Evolutionary conservation across 2,888 invertebrate genomes (phyloP), one percentile per base, ranked within the genome.

Genomic region (Phaonia tiefii): DNA sequence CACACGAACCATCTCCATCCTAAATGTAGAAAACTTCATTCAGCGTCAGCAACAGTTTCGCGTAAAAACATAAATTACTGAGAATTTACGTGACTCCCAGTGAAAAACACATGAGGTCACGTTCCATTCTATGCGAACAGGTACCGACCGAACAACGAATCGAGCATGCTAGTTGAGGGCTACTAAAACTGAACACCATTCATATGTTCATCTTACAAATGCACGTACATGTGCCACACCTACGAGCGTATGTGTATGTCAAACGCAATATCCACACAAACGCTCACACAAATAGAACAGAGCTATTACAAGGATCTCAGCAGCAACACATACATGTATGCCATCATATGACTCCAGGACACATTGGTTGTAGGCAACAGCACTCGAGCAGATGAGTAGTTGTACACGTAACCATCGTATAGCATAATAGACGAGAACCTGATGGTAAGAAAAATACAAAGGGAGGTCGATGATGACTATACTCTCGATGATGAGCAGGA

Each of bases 11-110:
- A 17, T 5, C 39, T 15, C 20, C n/a, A 60, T 67, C 10, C 46
- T 31, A 31, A 67, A 37, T 37, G 26, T n/a, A 58, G n/a, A n/a
- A 46, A 37, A 37, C 25, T 69, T 15, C 11, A 25, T 56, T n/a
- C 42, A 42, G 73, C n/a, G n/a, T 73, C 65, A 80, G 80, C 80
- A 80, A 74, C 76, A 80, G 73, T 76, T 80, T 70, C 70, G 76
- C 73, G 56, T 66, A 74, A 73, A 75, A 76, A 76, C 65, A 80
- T 80, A 80, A 76, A 73, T 80, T 80, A 80, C 73, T 58, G 22
- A 70, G 70, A 70, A 51, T 66, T 70, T 80, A 74, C 76, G 80
- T 80, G 76, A 80, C 80, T 74, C 17, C 49, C 60, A 76, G 65
- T 26, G 31, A 58, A 70, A n/a, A 76, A 58, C 20, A 49, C 17